Evolutionary conservation across 2,888 invertebrate species (phyloP).

Genomic region (Globia sparganii): DNA sequence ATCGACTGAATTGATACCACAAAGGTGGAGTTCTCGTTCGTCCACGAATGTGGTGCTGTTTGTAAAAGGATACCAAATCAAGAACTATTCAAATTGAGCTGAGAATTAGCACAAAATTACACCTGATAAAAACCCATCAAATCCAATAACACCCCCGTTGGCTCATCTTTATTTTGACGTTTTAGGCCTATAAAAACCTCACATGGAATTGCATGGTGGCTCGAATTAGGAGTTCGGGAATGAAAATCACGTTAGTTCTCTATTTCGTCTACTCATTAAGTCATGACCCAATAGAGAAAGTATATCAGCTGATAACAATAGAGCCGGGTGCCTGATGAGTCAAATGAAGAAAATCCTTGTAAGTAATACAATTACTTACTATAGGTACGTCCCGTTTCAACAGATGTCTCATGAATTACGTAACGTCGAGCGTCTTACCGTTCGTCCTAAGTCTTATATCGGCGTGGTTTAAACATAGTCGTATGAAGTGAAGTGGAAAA

Average conservation of each 20-base stretch:
- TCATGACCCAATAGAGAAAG: background rate
- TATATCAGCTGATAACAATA: background rate
- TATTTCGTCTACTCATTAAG: background rate
- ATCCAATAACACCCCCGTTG: no score
- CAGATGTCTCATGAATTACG: background rate
- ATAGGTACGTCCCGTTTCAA: background rate
- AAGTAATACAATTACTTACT: background rate
- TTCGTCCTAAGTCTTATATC: no score
- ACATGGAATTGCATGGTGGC: no score
- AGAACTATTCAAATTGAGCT: background rate
- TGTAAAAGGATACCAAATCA: background rate
- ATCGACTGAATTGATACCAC: background rate
- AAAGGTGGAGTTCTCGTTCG: background rate
- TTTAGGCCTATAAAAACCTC: no score
- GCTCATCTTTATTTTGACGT: no score
- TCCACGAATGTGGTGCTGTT: background rate
- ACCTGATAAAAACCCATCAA: no score
- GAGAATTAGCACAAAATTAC: no score
- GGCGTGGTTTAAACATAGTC: background rate
- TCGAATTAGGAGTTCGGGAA: no score
- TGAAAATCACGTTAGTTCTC: background rate
- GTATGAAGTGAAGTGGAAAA: background rate
- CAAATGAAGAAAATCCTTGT: slow-evolving; percentile 5
- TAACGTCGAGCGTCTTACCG: background rate
- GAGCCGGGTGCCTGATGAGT: background rate